Base-by-base conservation (phyloP, 2,888 invertebrate species). In the Rhamnusium bicolor region DNA sequence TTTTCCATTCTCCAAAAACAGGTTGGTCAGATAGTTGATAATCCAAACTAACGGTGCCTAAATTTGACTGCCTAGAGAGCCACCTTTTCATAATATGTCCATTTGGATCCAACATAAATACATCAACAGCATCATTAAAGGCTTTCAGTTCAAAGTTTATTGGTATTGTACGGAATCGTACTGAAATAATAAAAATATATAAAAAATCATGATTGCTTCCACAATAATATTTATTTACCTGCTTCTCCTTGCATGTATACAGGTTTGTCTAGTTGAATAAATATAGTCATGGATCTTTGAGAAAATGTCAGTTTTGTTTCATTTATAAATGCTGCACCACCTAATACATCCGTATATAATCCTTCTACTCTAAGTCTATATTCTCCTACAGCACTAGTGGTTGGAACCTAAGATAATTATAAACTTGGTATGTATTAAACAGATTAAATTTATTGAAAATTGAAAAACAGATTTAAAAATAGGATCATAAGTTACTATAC, bases 191-290 rank as follows among this genome's bases (percentile, higher is more conserved):
- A 12, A 21, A 54, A 54, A 54, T 66, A 19, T 46, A 19, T 40
- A 8, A 40, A 53, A 24, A 51, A 8, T 18, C 1, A 16, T 21
- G 7, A 24, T n/a, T n/a, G 6, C 2, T 24, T 1, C 4, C 27
- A 32, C 16, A 56, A 16, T 27, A 2, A 1, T 27, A 66, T 66
- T 63, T 63, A 21, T 86, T 87, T 85, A 94, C 94, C 93, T 71
- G 91, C 95, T 87, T 98, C 96, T 4, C 95, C 94, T 87, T 98
- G 98, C 93, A 94, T 97, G 85, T 98, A 98, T 4, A 98, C 92
- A 0, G 98, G 98, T 85, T 97, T 97, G 86, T 98, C 97, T 83
- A 96, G 93, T 88, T 98, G 98, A 79, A 98, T 95, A 86, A 98
- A 97, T 76, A 98, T 96, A 0, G 98, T 97, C 94, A 98, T 96